Conservation (phyloP, 2,888 invertebrate species). For the Caenorhabditis auriculariae region DNA sequence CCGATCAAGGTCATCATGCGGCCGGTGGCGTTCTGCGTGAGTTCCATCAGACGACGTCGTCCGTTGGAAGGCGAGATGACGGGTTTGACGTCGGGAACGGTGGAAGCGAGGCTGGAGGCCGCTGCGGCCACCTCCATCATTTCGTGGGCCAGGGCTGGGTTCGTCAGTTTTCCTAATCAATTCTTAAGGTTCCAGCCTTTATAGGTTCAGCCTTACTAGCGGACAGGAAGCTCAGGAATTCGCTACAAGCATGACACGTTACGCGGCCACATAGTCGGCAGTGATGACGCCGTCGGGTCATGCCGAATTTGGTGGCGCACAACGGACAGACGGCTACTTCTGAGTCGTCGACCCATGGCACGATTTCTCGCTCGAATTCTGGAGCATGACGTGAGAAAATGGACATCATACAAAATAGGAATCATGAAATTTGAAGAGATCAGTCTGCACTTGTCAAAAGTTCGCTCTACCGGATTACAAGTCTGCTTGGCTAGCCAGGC, state of each 20-base stretch:
- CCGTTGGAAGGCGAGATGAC: constrained; percentile 5
- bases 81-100: background rate
- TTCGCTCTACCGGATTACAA: too few relatives aligned
- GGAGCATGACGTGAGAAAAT: constrained; percentile 8
- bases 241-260: constrained; percentile 57
- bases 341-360: constrained; percentile 89
- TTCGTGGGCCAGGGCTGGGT: constrained; percentile 66
- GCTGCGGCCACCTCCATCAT: constrained; percentile 3
- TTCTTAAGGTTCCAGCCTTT: background rate
- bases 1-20: constrained; percentile 36
- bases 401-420: too few relatives aligned
- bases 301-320: constrained; percentile 84
- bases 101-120: background rate
- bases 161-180: constrained; percentile 70
- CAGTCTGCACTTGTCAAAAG: too few relatives aligned
- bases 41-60: constrained; percentile 12
- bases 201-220: constrained; percentile 45
- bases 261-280: constrained; percentile 76
- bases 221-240: constrained; percentile 56
- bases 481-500: too few relatives aligned
- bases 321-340: constrained; percentile 86
- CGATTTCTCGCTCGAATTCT: constrained; percentile 74
- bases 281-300: constrained; percentile 84
- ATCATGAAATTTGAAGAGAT: too few relatives aligned
- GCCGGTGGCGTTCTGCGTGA: constrained; percentile 31